Evolutionary conservation across 2,888 invertebrate genomes (phyloP), one percentile per base, ranked within the genome.

Genomic region (Agrilus cyanescens): DNA sequence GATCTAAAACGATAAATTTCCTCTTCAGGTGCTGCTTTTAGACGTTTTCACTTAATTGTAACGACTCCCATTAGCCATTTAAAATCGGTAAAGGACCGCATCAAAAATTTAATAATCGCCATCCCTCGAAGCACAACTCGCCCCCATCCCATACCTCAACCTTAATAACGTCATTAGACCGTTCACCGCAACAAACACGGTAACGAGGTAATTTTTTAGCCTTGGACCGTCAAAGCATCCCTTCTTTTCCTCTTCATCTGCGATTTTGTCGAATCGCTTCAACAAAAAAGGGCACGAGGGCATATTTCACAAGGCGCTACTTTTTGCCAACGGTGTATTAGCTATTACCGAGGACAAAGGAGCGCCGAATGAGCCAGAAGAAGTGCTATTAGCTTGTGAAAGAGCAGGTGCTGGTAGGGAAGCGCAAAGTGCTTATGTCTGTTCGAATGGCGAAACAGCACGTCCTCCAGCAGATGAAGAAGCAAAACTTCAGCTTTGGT

Each of bases 271-370:
- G 25, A 25, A 25, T 25, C 25, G 10, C 25, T 25, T 25, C 10
- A 25, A 25, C 25, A 25, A 25, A 25, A 25, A 25, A 25, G 25
- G 25, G 10, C 25, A 42, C 37, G 38, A 40, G 40, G 39, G 38
- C 46, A 44, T 40, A 44, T 44, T 44, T 44, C 44, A 44, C 15
- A 29, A 44, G 37, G 30, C 57, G 58, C 57, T 57, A 55, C 57
- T 57, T 59, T 57, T 57, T 59, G 53, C 50, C 48, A 47, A 47
- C 43, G 46, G 45, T 52, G 48, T 50, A 54, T 53, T 53, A 54
- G 57, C 55, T 54, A 57, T 55, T 56, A 56, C 52, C 50, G 48
- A 43, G 49, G 48, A 54, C 53, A 57, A 57, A 57, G 55, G 54
- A 49, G 48, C 46, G 41, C 46, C 45, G 45, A 50, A 53, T 50